Evolutionary conservation across 64 coral and sea anemone genomes (phyloP).

Genomic region (Cladopsammia gracilis): DNA sequence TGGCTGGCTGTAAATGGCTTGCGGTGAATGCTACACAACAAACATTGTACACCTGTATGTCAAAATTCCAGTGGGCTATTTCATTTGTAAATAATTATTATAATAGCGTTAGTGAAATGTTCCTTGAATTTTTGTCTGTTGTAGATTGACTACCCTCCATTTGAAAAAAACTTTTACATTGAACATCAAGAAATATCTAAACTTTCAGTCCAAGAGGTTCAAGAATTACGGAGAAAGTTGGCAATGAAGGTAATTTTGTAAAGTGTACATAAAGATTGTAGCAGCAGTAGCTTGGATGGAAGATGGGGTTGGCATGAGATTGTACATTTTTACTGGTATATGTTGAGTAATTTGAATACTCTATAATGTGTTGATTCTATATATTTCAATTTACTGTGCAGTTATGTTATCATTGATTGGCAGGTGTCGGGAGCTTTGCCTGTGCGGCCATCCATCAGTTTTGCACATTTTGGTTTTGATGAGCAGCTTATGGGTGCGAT

Average conservation of each 20-base stretch:
- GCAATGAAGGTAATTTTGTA: constrained; percentile 85
- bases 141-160: constrained; percentile 91
- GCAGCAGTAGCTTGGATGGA: too few species aligned
- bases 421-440: constrained; percentile 97
- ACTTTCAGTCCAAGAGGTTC: constrained; percentile 68
- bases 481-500: constrained; percentile 93
- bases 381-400: too few species aligned
- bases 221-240: constrained; percentile 86
- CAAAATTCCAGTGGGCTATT: too few species aligned
- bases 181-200: constrained; percentile 91
- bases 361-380: too few species aligned
- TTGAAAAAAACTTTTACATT: constrained; percentile 96
- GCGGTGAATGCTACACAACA: too few species aligned
- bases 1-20: too few species aligned
- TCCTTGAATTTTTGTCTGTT: background rate
- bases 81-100: too few species aligned
- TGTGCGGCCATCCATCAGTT: constrained; percentile 87
- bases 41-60: too few species aligned
- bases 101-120: background rate
- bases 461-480: constrained; percentile 99
- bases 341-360: too few species aligned
- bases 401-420: constrained; percentile 18
- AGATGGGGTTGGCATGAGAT: too few species aligned
- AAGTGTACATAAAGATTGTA: background rate
- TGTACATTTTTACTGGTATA: too few species aligned